Percentiles rank a stretch among this genome's conserved stretches.
These are phyloP conservation scores for Phyllostomus discolor DNA, from an alignment of 2,113 vertebrate genomes.

Conservation along the genomic window DNA sequence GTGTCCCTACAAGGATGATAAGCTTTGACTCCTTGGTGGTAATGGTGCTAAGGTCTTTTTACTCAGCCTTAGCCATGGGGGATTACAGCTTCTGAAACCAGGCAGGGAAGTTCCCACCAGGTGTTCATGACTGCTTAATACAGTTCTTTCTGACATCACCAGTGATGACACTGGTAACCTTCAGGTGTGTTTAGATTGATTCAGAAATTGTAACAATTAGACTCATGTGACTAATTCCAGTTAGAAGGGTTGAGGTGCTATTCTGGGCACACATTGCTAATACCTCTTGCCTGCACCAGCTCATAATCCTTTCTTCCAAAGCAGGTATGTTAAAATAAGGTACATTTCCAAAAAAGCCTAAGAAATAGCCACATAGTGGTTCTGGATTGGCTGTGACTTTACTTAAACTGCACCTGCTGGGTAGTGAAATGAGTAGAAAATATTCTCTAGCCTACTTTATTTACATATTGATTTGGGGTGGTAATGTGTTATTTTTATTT, in stretches of 20 bases:
- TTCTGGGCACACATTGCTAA: background rate
- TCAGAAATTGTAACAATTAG: background rate
- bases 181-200: background rate
- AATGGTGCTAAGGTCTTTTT: too few relatives aligned
- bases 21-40: too few relatives aligned
- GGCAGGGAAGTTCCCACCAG: too few relatives aligned
- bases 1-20: too few relatives aligned
- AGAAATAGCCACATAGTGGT: background rate
- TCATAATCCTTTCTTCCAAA: background rate
- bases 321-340: background rate
- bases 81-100: too few relatives aligned
- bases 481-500: background rate
- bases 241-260: background rate
- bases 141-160: background rate
- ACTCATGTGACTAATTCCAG: background rate
- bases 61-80: too few relatives aligned
- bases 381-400: background rate
- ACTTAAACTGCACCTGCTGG: background rate
- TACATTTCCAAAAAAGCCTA: background rate
- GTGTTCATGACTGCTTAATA: background rate
- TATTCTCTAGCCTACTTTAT: background rate
- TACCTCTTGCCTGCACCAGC: background rate
- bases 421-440: background rate
- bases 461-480: background rate
- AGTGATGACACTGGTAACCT: background rate